Percentiles rank a stretch among this genome's conserved stretches.
Conservation (phyloP, 2,888 invertebrate species). For the Folsomia manolachei region DNA sequence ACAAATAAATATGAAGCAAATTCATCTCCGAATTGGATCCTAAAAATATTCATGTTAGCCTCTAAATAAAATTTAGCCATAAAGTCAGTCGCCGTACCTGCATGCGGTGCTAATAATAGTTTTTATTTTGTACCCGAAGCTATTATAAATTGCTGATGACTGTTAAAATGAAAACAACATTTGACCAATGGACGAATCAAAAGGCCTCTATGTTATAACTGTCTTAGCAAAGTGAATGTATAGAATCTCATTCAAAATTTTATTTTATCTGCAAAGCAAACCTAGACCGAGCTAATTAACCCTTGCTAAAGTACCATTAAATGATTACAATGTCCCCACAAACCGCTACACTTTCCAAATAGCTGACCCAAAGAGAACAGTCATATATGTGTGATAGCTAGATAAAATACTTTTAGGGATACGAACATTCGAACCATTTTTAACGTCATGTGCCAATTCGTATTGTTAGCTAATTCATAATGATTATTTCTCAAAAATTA, state of each 20-base stretch:
- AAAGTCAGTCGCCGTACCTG: neutral
- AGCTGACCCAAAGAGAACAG: neutral
- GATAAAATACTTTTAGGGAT: neutral
- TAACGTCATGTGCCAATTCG: neutral
- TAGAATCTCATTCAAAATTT: neutral
- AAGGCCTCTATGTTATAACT: neutral
- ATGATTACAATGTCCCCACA: too few species aligned
- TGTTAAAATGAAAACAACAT: neutral
- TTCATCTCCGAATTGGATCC: neutral
- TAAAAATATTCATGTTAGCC: neutral
- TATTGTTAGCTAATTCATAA: neutral
- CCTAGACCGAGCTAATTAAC: too few species aligned
- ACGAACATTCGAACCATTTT: neutral
- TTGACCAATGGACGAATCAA: conserved; percentile 8
- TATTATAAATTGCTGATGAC: neutral
- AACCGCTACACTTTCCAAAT: neutral
- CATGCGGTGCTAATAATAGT: neutral
- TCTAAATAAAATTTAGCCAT: neutral
- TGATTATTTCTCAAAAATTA: neutral
- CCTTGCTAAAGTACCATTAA: too few species aligned
- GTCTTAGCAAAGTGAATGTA: neutral
- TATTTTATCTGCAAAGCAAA: neutral
- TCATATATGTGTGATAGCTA: neutral
- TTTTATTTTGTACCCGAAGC: neutral
- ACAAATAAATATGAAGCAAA: neutral